phyloP scores from a whole-genome alignment of 2,888 invertebrate species.

The Drosophila infuscata region DNA sequence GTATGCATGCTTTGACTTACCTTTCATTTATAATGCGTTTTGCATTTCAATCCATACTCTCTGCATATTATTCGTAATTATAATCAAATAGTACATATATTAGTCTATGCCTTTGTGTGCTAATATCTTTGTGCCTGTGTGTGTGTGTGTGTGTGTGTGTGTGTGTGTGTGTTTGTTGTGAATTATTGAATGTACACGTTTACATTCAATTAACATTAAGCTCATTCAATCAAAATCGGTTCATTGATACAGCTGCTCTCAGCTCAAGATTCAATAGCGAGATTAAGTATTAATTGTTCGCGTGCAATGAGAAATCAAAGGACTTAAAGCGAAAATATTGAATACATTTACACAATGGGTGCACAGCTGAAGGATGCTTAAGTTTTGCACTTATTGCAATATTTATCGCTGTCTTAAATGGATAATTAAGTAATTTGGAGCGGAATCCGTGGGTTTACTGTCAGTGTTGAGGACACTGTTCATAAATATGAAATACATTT shows the following conservation, averaged over 20 bases:
- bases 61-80: not conserved
- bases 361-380: not conserved
- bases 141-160: not conserved
- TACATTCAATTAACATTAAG: not conserved
- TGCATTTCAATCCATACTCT: not conserved
- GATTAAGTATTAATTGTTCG: not conserved
- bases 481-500: slow-evolving; percentile 60
- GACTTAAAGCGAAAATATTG: not conserved
- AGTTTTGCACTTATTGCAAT: not conserved
- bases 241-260: not conserved
- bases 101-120: not conserved
- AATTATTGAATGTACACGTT: not conserved
- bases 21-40: not conserved
- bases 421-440: slow-evolving; percentile 42
- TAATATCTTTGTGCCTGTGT: not conserved
- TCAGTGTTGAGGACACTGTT: slow-evolving; percentile 32
- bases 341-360: not conserved
- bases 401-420: slow-evolving; percentile 13
- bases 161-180: not conserved
- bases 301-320: slow-evolving; percentile 1
- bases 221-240: not conserved
- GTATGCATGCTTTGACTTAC: not conserved
- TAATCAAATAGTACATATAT: not conserved
- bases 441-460: slow-evolving; percentile 28
- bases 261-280: not conserved